Evolutionary conservation across 1,140 invertebrate species (phyloP).

Genomic region (Marisa cornuarietis): DNA sequence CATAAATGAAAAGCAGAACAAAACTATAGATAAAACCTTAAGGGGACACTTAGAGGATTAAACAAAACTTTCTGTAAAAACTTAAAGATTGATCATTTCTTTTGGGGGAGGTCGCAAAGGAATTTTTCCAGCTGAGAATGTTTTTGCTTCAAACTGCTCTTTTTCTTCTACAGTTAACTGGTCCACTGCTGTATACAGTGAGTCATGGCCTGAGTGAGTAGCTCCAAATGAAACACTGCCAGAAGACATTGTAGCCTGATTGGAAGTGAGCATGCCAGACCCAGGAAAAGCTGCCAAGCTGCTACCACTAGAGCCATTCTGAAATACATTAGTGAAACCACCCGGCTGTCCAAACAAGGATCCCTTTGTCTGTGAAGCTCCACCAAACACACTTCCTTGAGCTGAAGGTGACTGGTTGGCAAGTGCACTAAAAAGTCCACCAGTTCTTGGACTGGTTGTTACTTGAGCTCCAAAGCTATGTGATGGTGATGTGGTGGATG

Average conservation of each 20-base stretch:
- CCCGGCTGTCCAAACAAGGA: background rate
- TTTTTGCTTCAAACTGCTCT: background rate
- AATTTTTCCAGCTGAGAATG: background rate
- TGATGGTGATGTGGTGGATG: no score
- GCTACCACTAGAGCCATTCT: background rate
- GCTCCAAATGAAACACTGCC: background rate
- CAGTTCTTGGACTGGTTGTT: no score
- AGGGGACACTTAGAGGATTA: background rate
- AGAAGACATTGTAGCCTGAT: background rate
- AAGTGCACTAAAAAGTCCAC: no score
- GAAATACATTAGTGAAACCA: background rate
- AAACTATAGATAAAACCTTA: background rate
- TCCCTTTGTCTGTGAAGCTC: background rate
- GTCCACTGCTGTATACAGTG: background rate
- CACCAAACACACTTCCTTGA: no score
- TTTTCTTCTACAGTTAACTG: background rate
- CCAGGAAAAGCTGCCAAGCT: background rate
- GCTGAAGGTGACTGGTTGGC: no score
- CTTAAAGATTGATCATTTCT: slow-evolving; percentile 2
- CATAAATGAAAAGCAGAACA: background rate
- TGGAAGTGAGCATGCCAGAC: background rate
- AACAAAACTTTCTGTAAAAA: background rate
- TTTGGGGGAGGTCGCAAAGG: background rate
- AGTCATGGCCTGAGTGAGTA: background rate
- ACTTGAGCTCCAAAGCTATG: no score